These are phyloP conservation scores for Datnioides undecimradiatus DNA, from an alignment of 2,113 vertebrate genomes.

Conservation along the genomic window DNA sequence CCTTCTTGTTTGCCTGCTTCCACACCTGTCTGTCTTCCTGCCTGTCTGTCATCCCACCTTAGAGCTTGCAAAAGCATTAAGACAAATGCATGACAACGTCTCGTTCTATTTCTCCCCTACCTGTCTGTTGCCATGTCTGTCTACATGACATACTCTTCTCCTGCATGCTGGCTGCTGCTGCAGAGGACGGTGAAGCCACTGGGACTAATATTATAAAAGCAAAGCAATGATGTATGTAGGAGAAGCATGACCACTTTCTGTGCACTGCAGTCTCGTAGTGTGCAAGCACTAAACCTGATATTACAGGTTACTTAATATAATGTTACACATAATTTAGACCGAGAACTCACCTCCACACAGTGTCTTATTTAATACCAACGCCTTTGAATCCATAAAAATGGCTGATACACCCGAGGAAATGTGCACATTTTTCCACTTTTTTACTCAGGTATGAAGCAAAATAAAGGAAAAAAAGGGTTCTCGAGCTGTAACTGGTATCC, in stretches of 20 bases:
- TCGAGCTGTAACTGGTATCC: background rate
- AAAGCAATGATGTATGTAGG: background rate
- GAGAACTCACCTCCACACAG: background rate
- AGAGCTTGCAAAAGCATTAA: slow-evolving; percentile 43
- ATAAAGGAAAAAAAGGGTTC: background rate
- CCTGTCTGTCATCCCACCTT: slow-evolving; percentile 31
- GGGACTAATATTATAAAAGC: slow-evolving; percentile 14
- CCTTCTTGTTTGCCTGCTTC: slow-evolving; percentile 31
- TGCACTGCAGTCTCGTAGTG: background rate
- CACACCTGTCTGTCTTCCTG: slow-evolving; percentile 41
- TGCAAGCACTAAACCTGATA: background rate
- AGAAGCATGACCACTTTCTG: background rate
- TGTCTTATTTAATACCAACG: background rate
- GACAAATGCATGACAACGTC: slow-evolving; percentile 37
- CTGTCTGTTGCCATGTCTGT: slow-evolving; percentile 35
- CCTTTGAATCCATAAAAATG: background rate
- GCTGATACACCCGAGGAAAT: background rate
- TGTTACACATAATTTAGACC: background rate
- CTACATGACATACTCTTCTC: slow-evolving; percentile 24
- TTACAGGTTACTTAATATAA: background rate
- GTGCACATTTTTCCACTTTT: background rate
- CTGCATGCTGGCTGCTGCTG: slow-evolving; percentile 4
- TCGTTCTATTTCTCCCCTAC: slow-evolving; percentile 37
- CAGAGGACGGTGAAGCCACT: background rate
- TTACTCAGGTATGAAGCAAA: background rate